Evolutionary conservation across 1,140 invertebrate species (phyloP).

Genomic region (Nasonia vitripennis): DNA sequence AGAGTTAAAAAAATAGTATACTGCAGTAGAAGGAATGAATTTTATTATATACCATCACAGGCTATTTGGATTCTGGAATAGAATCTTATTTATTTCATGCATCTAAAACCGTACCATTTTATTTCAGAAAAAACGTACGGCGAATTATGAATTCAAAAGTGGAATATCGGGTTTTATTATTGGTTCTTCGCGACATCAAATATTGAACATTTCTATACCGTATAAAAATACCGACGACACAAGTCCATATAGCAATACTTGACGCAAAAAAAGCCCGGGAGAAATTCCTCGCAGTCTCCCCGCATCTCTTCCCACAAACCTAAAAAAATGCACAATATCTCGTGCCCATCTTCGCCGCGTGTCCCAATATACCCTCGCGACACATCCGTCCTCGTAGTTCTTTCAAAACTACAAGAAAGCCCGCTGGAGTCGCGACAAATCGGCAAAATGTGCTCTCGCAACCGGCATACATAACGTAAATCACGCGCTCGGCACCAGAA

Average conservation of each 20-base stretch:
- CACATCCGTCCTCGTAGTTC: not conserved
- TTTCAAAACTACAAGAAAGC: not conserved
- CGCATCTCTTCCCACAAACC: too few relatives aligned
- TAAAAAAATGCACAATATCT: not conserved
- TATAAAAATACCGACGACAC: too few relatives aligned
- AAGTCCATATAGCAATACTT: not conserved
- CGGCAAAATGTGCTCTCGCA: not conserved
- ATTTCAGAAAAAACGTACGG: not conserved
- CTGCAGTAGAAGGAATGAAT: not conserved
- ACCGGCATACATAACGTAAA: constrained; percentile 28
- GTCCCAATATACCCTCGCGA: not conserved
- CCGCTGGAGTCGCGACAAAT: not conserved
- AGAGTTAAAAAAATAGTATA: too few relatives aligned
- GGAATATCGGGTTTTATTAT: too few relatives aligned
- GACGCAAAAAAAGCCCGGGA: not conserved
- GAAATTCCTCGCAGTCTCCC: not conserved
- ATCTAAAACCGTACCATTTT: not conserved
- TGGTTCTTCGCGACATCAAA: not conserved
- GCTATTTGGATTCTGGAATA: too few relatives aligned
- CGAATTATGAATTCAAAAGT: not conserved
- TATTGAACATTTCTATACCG: too few relatives aligned
- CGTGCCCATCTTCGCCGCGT: not conserved
- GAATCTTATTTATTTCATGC: not conserved
- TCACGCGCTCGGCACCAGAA: not conserved
- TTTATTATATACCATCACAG: too few relatives aligned